A percentile compares a stretch with the other conserved stretches of the same genome.
Conservation (phyloP, 2,888 invertebrate species). For the Xylota segnis region DNA sequence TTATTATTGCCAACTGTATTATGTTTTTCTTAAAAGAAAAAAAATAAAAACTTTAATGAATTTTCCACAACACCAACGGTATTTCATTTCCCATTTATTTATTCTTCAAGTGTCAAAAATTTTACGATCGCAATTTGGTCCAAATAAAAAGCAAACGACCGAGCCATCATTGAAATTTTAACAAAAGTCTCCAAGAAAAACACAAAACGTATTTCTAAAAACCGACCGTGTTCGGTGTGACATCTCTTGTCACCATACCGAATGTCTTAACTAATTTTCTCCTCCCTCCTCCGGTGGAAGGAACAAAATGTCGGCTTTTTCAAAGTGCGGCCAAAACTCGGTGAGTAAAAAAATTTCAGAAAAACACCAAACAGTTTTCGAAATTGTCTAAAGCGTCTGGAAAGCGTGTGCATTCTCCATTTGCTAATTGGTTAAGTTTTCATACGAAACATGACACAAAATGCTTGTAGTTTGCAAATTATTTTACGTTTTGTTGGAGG, state of each 20-base stretch:
- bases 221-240: conserved; percentile 23
- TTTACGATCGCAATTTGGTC: conserved; percentile 18
- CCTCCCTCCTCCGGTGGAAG: too few relatives aligned
- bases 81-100: conserved; percentile 18
- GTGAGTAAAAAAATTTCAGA: not conserved
- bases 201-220: not conserved
- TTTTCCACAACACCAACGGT: not conserved
- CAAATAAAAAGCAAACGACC: conserved; percentile 13
- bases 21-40: not conserved
- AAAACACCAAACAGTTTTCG: not conserved
- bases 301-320: conserved; percentile 3
- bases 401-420: conserved; percentile 37
- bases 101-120: conserved; percentile 26
- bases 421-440: conserved; percentile 59
- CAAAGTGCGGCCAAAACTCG: not conserved
- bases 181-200: conserved; percentile 26
- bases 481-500: conserved; percentile 32
- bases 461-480: conserved; percentile 44
- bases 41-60: not conserved
- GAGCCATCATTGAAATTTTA: not conserved
- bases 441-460: conserved; percentile 57
- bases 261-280: conserved; percentile 32
- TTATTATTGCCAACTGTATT: not conserved
- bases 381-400: conserved; percentile 3
- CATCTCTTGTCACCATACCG: conserved; percentile 31